phyloP scores from a whole-genome alignment of 1,140 invertebrate species.

The Lepidurus packardi region DNA sequence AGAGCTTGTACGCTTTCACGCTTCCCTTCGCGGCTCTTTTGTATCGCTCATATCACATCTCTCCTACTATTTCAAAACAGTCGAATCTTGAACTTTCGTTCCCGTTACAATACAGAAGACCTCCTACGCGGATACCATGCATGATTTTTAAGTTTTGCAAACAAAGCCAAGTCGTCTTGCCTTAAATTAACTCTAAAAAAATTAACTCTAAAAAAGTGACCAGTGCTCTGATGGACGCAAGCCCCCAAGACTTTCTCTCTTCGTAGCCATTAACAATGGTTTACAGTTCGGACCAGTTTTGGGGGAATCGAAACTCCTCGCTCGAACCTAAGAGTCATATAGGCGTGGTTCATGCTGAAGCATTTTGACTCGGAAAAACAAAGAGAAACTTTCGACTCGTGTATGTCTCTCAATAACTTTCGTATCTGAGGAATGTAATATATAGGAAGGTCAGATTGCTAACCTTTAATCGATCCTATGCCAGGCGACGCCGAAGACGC shows the following conservation, averaged over 20 bases:
- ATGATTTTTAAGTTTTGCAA: background rate
- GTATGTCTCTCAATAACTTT: background rate
- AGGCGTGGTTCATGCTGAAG: background rate
- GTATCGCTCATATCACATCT: too few relatives aligned
- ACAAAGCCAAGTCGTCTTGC: background rate
- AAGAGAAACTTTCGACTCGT: too few relatives aligned
- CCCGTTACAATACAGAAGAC: too few relatives aligned
- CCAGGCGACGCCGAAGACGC: background rate
- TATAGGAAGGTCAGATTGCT: background rate
- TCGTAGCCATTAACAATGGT: conserved; percentile 5
- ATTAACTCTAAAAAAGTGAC: background rate
- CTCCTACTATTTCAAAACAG: too few relatives aligned
- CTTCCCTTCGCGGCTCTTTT: too few relatives aligned
- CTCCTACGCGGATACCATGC: too few relatives aligned
- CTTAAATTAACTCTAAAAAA: background rate
- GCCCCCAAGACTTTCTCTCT: conserved; percentile 8
- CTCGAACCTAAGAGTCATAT: background rate
- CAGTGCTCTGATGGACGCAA: background rate
- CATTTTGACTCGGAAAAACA: background rate
- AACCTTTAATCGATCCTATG: conserved; percentile 22
- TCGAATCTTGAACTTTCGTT: too few relatives aligned
- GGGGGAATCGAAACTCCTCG: background rate
- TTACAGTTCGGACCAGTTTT: conserved; percentile 1
- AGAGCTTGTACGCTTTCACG: too few relatives aligned
- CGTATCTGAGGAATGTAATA: background rate